Percentiles rank a stretch among this genome's conserved stretches.
Evolutionary conservation across 2,113 vertebrate species (phyloP).

Genomic region (Clupea harengus): DNA sequence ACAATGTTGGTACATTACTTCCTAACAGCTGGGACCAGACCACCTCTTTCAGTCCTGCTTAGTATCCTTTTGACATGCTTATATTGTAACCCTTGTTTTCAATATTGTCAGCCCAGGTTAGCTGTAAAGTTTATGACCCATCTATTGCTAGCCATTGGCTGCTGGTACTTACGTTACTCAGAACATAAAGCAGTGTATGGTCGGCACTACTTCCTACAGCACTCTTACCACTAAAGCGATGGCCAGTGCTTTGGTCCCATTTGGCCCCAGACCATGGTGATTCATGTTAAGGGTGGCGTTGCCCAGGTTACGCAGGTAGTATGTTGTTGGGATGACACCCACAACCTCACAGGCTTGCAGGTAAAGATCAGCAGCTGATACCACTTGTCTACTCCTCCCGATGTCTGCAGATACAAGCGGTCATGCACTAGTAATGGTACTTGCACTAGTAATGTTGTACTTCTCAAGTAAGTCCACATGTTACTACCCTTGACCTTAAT

Average conservation of each 20-base stretch:
- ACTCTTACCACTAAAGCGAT: constrained; percentile 67
- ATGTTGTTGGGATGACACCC: constrained; percentile 61
- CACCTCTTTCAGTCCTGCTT: too few relatives aligned
- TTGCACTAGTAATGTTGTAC: not conserved
- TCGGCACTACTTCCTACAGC: not conserved
- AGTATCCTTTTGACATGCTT: too few relatives aligned
- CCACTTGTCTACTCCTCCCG: not conserved
- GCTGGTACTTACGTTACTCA: not conserved
- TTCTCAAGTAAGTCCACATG: not conserved
- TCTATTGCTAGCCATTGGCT: not conserved
- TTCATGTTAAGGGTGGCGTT: constrained; percentile 67
- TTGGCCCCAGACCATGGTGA: constrained; percentile 69
- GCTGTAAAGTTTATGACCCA: not conserved
- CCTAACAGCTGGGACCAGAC: not conserved
- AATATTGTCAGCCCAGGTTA: not conserved
- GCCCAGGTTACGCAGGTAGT: constrained; percentile 65
- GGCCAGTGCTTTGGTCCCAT: constrained; percentile 72
- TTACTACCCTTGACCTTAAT: not conserved
- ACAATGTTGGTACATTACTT: not conserved
- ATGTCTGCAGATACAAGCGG: not conserved
- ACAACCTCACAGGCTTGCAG: constrained; percentile 64
- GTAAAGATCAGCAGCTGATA: constrained; percentile 54
- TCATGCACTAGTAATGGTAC: not conserved
- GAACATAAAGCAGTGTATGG: not conserved
- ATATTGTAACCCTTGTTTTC: too few relatives aligned